Conservation (phyloP, 2,113 vertebrate species). For the Pedetes capensis region DNA sequence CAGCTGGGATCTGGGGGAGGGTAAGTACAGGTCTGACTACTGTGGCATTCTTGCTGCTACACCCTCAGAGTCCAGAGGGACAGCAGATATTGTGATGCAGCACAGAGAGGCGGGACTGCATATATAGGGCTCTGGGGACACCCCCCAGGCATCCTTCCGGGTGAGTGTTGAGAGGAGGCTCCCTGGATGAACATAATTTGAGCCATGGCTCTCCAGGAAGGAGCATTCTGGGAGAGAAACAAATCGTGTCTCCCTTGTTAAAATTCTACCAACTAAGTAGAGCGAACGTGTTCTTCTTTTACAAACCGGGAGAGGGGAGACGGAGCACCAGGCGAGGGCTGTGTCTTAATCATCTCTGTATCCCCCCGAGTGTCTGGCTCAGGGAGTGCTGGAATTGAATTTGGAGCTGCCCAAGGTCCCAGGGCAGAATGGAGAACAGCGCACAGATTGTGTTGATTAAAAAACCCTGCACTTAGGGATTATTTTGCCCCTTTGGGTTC, state of each 20-base stretch:
- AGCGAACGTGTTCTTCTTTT: neutral
- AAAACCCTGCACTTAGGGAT: neutral
- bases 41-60: neutral
- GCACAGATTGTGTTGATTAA: constrained; percentile 36
- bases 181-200: neutral
- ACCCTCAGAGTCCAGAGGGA: neutral
- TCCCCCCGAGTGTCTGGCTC: neutral
- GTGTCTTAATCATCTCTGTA: constrained; percentile 1
- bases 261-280: neutral
- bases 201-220: neutral
- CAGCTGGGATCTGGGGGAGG: neutral
- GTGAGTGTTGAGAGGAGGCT: neutral
- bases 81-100: neutral
- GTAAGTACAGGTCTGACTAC: neutral
- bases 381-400: neutral
- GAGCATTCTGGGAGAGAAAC: neutral
- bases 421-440: neutral
- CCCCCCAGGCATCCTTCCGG: neutral
- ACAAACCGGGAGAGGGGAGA: constrained; percentile 1
- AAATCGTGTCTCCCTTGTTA: neutral
- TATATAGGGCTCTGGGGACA: neutral
- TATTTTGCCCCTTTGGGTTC: constrained; percentile 9
- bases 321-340: neutral
- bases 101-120: neutral
- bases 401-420: constrained; percentile 7